Evolutionary conservation across 2,797 vertebrate genomes (phyloP), one percentile per base, ranked within the genome.

Genomic region (Fistularia commersonii): DNA sequence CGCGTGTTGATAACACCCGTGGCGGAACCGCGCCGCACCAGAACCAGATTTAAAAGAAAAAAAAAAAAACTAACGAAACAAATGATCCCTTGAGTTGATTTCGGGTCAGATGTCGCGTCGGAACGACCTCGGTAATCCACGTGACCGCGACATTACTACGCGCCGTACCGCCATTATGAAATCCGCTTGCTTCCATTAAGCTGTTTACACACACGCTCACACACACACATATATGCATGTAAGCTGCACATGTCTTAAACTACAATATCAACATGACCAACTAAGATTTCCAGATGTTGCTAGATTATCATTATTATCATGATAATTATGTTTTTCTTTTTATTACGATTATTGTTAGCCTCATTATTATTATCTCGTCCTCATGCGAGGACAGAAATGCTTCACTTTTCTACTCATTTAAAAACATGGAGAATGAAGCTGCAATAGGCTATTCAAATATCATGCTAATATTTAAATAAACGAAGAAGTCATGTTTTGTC

Each of bases 151-250:
- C 72, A 66, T 70, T 57, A 54, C 76, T 61, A 48, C 64, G 59
- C 76, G 73, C 71, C 54, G 66, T 62, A 36, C 67, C 57, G 72
- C 74, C 82, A 76, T 85, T 81, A 78, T 81, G 64, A 86, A 83
- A 84, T 85, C 79, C 76, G 67, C 79, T 84, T 83, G 81, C 41
- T 73, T 76, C 75, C 69, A 83, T 81, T 87, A 88, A 87, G 82
- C 81, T 77, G 77, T 86, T 84, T 77, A 74, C 68, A 48, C 58
- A 39, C 66, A 57, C 32, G 31, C 63, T 15, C 61, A 23, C 46
- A 14, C 45, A 45, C 8, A 11, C 23, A 58, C 32, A 48, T 36
- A 37, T 11, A 49, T 49, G 62, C 59, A 55, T 42, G 57, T 57
- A 67, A 68, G 59, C 63, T 34, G 54, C n/a, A 50, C 60, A 56